Base-by-base conservation (phyloP, 2,797 vertebrate species). In the Sardinella longiceps region DNA sequence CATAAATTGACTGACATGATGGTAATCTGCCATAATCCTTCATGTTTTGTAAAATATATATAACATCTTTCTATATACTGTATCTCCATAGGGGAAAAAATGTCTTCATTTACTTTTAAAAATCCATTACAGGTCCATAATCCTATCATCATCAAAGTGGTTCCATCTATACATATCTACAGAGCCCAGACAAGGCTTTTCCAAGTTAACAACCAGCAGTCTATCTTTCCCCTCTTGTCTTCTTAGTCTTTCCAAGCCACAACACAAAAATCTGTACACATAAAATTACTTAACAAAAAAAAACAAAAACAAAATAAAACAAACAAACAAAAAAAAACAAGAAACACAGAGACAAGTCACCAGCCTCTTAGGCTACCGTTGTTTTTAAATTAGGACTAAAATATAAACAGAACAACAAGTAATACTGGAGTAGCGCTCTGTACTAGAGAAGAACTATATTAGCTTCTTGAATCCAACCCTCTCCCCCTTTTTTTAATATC, bases 301-400 rank as follows among this genome's bases (percentile, higher is more conserved):
- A 94, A 94, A 95, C 48, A 51, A 51, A 18, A 53, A 53, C 51
- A 20, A 53, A 53, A 53, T 43, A 53, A 60, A 43, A 48, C 46
- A 48, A 48, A 48, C 7, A 48, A 48, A 48, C 46, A 48, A 48
- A 70, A 12, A 93, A 96, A 95, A 93, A 92, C 93, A 92, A 74
- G 70, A 92, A 94, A 96, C 94, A 97, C 96, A 96, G 96, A 96
- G 96, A 98, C 96, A 97, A 96, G 95, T 95, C 96, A 95, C 91
- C 91, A 95, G 94, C 94, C 96, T 94, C 95, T 50, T 87, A 91
- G 92, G 95, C 93, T 95, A 91, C 90, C 94, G 94, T 96, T 96
- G 96, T 92, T 96, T 95, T 98, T 98, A 99, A 99, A 98, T 98
- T 97, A 98, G 94, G 95, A 95, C 96, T 96, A 95, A 98, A 96